A percentile compares a stretch with the other conserved stretches of the same genome.
phyloP scores from a whole-genome alignment of 2,797 vertebrate species.

The Poliocrania exsul region DNA sequence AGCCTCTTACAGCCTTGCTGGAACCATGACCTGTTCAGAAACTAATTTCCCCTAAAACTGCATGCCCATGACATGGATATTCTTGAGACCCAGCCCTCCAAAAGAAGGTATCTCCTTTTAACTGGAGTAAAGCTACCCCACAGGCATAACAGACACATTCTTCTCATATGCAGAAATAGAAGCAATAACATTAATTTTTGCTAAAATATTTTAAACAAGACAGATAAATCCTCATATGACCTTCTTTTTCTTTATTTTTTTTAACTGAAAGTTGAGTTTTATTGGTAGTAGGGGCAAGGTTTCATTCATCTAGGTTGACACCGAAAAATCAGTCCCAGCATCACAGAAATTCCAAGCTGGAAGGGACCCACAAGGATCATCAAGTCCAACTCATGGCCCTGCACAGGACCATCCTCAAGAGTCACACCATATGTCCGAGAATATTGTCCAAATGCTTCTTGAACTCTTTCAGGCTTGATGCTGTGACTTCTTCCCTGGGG shows the following conservation, averaged over 20 bases:
- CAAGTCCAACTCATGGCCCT: not conserved
- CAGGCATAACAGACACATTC: not conserved
- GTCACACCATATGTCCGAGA: not conserved
- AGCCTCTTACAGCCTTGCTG: not conserved
- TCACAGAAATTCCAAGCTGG: not conserved
- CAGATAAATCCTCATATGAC: not conserved
- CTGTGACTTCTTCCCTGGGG: not conserved
- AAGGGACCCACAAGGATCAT: not conserved
- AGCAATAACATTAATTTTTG: not conserved
- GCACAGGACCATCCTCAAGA: not conserved
- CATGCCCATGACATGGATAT: fast-evolving
- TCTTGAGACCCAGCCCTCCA: not conserved
- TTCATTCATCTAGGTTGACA: not conserved
- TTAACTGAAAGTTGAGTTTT: not conserved
- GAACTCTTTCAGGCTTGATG: not conserved
- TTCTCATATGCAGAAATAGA: not conserved
- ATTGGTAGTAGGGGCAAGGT: not conserved
- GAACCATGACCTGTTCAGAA: not conserved
- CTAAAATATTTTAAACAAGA: not conserved
- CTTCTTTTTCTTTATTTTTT: not conserved
- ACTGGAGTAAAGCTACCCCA: not conserved
- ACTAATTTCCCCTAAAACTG: not conserved
- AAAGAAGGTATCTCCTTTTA: not conserved
- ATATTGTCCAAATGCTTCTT: not conserved
- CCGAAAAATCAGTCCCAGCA: not conserved